Conservation (phyloP, 2,797 vertebrate genomes). For the Eulemur mongoz region DNA sequence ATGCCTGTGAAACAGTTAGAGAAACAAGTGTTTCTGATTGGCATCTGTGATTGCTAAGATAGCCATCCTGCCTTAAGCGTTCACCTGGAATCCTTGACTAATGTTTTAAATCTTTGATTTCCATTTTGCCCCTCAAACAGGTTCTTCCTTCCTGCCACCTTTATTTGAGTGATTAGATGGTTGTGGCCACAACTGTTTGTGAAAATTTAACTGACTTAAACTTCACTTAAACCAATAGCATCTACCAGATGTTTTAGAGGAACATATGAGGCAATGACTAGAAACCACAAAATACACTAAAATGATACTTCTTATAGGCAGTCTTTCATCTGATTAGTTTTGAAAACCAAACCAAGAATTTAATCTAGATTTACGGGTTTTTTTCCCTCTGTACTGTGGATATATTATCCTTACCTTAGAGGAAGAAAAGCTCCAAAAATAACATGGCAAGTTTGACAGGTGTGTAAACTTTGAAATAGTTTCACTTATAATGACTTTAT, state of each 20-base stretch:
- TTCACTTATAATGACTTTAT: constrained; percentile 43
- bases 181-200: constrained; percentile 57
- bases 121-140: constrained; percentile 32
- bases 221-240: constrained; percentile 45
- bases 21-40: constrained; percentile 55
- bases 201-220: constrained; percentile 48
- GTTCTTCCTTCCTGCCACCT: constrained; percentile 74
- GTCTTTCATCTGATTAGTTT: constrained; percentile 19
- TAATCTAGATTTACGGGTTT: background rate
- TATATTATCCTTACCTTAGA: constrained; percentile 4
- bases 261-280: background rate
- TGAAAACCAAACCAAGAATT: constrained; percentile 52
- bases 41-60: constrained; percentile 40
- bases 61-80: background rate
- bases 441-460: background rate
- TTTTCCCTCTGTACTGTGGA: background rate
- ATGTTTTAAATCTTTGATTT: background rate
- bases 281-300: constrained; percentile 40
- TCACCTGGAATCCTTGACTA: constrained; percentile 55
- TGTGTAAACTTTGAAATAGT: constrained; percentile 6
- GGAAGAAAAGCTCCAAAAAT: constrained; percentile 29
- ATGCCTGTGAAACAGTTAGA: background rate
- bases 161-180: constrained; percentile 49
- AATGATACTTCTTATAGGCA: background rate
- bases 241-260: constrained; percentile 62